Base-by-base conservation (phyloP, 2,888 invertebrate species). In the Diplazon laetatorius region DNA sequence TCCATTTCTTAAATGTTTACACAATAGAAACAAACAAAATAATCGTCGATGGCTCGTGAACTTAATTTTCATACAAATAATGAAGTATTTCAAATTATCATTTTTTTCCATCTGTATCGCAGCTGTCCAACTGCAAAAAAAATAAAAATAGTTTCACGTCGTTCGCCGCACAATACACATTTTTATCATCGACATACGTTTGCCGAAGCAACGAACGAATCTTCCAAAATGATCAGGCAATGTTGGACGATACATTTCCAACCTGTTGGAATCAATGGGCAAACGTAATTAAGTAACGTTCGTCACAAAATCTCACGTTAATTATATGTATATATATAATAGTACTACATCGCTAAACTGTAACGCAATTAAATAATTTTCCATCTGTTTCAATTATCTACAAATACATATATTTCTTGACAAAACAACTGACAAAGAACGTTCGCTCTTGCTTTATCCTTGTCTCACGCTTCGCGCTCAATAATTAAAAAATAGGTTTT, bases 381-480 rank as follows among this genome's bases (percentile, higher is more conserved):
- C 55, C 30, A 44, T 37, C 46, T 30, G n/a, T 59, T 52, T 60
- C 46, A 78, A 65, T 55, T 75, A 75, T 78, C 71, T 78, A 78
- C 66, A 62, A 57, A 78, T 70, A 70, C 52, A 78, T 70, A 74
- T n/a, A n/a, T n/a, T n/a, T n/a, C n/a, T n/a, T n/a, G n/a, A n/a
- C n/a, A n/a, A n/a, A n/a, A 66, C 75, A 78, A 52, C 71, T 78
- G 78, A 71, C 75, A 68, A 75, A 78, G n/a, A 78, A 73, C 50
- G 18, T 70, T 71, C 44, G 42, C 39, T 50, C 22, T n/a, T n/a
- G 22, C 25, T 35, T 30, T 12, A 59, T 18, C 44, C 44, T 48
- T 75, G 16, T 68, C 37, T 65, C 59, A 50, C 50, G 39, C 22
- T 62, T 70, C 59, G 74, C 42, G 20, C 35, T 59, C 69, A 70